Evolutionary conservation across 2,797 vertebrate genomes (phyloP).

Genomic region (Crenichthys baileyi): DNA sequence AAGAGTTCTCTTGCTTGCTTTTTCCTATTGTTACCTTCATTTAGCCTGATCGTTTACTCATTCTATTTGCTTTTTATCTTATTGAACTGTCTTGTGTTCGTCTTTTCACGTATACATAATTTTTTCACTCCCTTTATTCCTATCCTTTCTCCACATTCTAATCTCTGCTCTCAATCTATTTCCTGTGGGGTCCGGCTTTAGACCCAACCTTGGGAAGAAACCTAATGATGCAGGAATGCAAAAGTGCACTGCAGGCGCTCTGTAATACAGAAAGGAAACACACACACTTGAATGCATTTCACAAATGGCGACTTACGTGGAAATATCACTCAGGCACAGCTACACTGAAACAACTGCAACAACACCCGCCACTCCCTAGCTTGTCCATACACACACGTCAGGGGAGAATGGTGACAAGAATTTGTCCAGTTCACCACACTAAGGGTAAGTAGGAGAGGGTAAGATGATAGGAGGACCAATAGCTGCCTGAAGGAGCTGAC

Average conservation of each 20-base stretch:
- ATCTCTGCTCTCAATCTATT: conserved; percentile 42
- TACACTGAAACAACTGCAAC: conserved; percentile 44
- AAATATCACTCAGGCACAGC: conserved; percentile 39
- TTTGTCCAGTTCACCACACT: conserved; percentile 38
- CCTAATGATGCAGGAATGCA: conserved; percentile 71
- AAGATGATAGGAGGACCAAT: conserved; percentile 71
- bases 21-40: conserved; percentile 11
- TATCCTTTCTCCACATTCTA: conserved; percentile 47
- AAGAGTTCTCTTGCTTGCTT: conserved; percentile 5
- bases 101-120: background rate
- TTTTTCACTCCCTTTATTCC: conserved; percentile 15
- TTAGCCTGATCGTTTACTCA: conserved; percentile 15
- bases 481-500: conserved; percentile 69
- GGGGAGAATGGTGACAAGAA: conserved; percentile 54
- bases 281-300: conserved; percentile 9
- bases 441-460: conserved; percentile 43
- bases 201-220: conserved; percentile 48
- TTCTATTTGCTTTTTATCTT: conserved; percentile 23
- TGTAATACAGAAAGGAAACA: conserved; percentile 45
- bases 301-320: conserved; percentile 26
- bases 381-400: conserved; percentile 19
- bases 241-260: conserved; percentile 53
- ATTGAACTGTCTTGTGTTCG: conserved; percentile 21
- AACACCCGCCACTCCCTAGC: background rate
- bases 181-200: conserved; percentile 43